A percentile compares a stretch with the other conserved stretches of the same genome.
Conservation (phyloP, 1,140 invertebrate species). For the Drosophila carrolli region DNA sequence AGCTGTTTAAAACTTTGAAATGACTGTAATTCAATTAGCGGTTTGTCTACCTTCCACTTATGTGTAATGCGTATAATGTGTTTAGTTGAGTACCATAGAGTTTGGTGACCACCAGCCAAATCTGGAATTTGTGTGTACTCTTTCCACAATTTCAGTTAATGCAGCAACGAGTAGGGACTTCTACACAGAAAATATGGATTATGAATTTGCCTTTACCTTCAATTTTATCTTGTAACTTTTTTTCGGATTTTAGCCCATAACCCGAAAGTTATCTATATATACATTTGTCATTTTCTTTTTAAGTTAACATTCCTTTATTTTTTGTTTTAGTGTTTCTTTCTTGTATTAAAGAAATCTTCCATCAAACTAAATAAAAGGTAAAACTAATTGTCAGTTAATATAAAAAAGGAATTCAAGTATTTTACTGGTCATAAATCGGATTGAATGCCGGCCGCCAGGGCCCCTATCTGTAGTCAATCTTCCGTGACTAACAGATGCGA, state of each 20-base stretch:
- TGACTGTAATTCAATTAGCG: conserved; percentile 72
- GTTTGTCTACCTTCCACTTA: conserved; percentile 50
- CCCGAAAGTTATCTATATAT: no score
- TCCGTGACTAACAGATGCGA: conserved; percentile 35
- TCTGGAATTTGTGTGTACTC: conserved; percentile 8
- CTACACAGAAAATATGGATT: neutral
- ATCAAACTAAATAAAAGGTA: conserved; percentile 3
- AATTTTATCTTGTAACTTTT: no score
- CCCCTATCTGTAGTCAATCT: conserved; percentile 14
- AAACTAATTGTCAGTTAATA: conserved; percentile 12
- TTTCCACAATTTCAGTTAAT: conserved; percentile 18
- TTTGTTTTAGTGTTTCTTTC: no score
- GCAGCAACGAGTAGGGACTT: neutral
- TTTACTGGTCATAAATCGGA: conserved; percentile 15
- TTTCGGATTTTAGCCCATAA: no score
- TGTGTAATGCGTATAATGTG: conserved; percentile 38
- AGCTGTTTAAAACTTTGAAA: conserved; percentile 51
- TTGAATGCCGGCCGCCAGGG: neutral
- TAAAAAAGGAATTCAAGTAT: neutral
- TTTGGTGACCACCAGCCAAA: conserved; percentile 18
- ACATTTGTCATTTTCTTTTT: no score
- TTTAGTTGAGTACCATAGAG: conserved; percentile 38
- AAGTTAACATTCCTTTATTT: no score
- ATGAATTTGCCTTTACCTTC: neutral
- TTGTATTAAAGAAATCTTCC: no score